Evolutionary conservation across 2,888 invertebrate species (phyloP).

Genomic region (Platypus cylindrus): DNA sequence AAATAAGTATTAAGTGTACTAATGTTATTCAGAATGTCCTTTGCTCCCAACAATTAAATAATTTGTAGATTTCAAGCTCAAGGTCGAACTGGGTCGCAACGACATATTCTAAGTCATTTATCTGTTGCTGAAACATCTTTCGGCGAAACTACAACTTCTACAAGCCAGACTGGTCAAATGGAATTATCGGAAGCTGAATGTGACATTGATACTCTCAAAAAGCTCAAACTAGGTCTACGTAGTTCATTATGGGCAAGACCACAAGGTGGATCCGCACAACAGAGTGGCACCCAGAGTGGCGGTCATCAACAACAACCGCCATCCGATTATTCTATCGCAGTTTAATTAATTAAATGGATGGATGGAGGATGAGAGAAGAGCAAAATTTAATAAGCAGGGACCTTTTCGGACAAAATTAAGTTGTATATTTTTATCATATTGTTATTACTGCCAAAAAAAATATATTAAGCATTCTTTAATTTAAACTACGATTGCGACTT

Average conservation of each 20-base stretch:
- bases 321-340: conserved; percentile 63
- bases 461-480: too few relatives aligned
- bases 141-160: conserved; percentile 25
- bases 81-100: conserved; percentile 32
- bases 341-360: conserved; percentile 35
- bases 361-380: background rate
- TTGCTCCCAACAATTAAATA: too few relatives aligned
- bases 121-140: conserved; percentile 45
- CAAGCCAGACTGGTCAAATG: conserved; percentile 39
- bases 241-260: conserved; percentile 61
- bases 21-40: background rate
- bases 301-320: conserved; percentile 41
- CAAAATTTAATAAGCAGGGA: too few relatives aligned
- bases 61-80: conserved; percentile 44
- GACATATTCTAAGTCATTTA: conserved; percentile 52
- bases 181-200: conserved; percentile 59
- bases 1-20: conserved; percentile 42
- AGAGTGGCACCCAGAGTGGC: conserved; percentile 28
- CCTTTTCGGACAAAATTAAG: conserved; percentile 6
- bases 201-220: conserved; percentile 62
- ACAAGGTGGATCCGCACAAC: conserved; percentile 37
- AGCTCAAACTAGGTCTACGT: conserved; percentile 54
- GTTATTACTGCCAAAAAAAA: conserved; percentile 9
- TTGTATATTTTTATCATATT: conserved; percentile 8
- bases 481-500: too few relatives aligned